A percentile compares a stretch with the other conserved stretches of the same genome.
Evolutionary conservation across 2,113 vertebrate genomes (phyloP).

Genomic region (Ailuropoda melanoleuca): DNA sequence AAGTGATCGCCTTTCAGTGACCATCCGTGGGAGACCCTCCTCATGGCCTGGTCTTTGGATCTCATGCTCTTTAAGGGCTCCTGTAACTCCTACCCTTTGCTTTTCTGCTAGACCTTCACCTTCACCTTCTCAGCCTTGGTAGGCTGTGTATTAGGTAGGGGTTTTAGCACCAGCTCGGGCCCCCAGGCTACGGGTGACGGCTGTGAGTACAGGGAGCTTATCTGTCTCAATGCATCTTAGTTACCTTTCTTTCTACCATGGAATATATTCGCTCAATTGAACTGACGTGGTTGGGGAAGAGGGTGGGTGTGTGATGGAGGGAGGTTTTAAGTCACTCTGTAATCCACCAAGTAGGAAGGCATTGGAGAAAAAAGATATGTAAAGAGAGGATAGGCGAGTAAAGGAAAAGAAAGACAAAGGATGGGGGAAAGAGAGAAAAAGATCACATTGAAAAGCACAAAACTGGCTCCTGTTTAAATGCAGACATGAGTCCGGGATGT

Average conservation of each 20-base stretch:
- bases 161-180: fast-evolving
- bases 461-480: not conserved
- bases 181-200: not conserved
- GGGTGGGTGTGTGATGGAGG: not conserved
- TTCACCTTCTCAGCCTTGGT: not conserved
- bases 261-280: not conserved
- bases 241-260: not conserved
- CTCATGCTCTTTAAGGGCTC: not conserved
- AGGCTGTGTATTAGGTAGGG: not conserved
- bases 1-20: not conserved
- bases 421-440: not conserved
- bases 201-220: not conserved
- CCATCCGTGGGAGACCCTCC: not conserved
- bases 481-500: not conserved
- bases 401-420: not conserved
- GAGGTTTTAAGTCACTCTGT: not conserved
- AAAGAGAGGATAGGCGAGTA: not conserved
- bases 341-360: not conserved
- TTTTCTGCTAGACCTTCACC: not conserved
- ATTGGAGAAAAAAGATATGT: not conserved
- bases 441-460: not conserved
- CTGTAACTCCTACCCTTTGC: not conserved
- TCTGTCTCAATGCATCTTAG: not conserved
- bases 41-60: not conserved
- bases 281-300: not conserved